A percentile compares a stretch with the other conserved stretches of the same genome.
Evolutionary conservation across 2,888 invertebrate genomes (phyloP).

Genomic region (Lamellibrachia columna): DNA sequence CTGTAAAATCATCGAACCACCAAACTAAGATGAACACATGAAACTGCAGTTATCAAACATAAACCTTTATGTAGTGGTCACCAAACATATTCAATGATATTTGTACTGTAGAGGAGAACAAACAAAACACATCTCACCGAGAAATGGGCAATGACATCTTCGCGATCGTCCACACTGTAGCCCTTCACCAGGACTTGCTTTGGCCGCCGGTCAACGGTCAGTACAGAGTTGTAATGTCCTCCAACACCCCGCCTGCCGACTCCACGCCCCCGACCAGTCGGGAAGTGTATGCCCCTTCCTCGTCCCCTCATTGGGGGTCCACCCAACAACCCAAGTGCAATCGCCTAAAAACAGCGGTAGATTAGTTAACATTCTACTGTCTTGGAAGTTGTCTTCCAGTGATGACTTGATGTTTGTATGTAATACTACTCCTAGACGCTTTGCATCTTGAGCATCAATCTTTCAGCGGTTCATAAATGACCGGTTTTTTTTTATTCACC

Average conservation of each 20-base stretch:
- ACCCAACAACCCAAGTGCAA: constrained; percentile 57
- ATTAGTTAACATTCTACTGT: not conserved
- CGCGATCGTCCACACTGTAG: constrained; percentile 84
- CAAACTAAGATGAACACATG: too few relatives aligned
- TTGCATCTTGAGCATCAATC: too few relatives aligned
- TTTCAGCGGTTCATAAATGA: too few relatives aligned
- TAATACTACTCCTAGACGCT: too few relatives aligned
- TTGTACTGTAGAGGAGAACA: not conserved
- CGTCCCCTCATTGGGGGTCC: constrained; percentile 32
- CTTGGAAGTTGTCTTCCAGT: too few relatives aligned
- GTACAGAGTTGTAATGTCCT: not conserved
- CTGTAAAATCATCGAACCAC: too few relatives aligned
- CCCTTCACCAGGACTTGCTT: constrained; percentile 87
- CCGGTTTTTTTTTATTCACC: too few relatives aligned
- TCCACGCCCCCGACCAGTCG: constrained; percentile 46
- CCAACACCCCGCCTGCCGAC: constrained; percentile 42
- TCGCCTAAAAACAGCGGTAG: constrained; percentile 56
- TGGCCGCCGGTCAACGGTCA: constrained; percentile 79
- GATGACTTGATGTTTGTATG: too few relatives aligned
- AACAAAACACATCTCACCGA: constrained; percentile 73
- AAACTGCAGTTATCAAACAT: too few relatives aligned
- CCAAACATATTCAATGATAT: not conserved
- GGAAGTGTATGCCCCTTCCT: constrained; percentile 46
- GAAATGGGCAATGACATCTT: constrained; percentile 83
- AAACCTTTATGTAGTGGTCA: not conserved